Conservation (phyloP, 2,113 vertebrate species). For the Abramis brama region DNA sequence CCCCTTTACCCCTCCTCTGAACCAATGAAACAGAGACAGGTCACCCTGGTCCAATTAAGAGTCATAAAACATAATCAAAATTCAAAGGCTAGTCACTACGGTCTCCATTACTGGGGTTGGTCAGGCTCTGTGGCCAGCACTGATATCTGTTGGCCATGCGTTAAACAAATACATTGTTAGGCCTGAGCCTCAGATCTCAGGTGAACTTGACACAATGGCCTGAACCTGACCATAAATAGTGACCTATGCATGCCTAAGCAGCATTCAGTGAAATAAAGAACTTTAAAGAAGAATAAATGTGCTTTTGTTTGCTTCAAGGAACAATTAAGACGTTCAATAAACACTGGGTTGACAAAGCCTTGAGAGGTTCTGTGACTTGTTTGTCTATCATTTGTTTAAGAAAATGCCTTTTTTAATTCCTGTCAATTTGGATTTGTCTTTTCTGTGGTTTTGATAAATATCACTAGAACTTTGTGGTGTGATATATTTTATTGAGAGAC, state of each 20-base stretch:
- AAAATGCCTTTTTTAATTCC: conserved; percentile 66
- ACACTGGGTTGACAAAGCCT: not conserved
- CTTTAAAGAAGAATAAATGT: conserved; percentile 2
- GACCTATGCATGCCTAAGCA: conserved; percentile 10
- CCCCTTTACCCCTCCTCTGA: conserved; percentile 57
- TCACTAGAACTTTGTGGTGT: not conserved
- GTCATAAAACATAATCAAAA: conserved; percentile 80
- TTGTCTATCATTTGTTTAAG: conserved; percentile 71
- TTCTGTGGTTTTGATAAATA: conserved; percentile 64
- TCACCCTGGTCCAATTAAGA: conserved; percentile 76
- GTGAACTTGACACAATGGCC: conserved; percentile 51
- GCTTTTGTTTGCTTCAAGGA: not conserved
- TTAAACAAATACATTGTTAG: conserved; percentile 72
- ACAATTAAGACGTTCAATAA: not conserved
- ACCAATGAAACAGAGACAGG: conserved; percentile 67
- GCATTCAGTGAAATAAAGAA: not conserved
- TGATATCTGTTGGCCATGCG: conserved; percentile 69
- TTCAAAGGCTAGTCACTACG: conserved; percentile 60
- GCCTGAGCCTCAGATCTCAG: conserved; percentile 57
- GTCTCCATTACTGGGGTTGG: conserved; percentile 69
- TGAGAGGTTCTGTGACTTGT: not conserved
- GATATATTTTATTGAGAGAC: not conserved
- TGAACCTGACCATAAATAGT: conserved; percentile 36
- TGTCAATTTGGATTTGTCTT: conserved; percentile 63
- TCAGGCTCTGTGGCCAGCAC: conserved; percentile 66